Percentiles rank a stretch among this genome's conserved stretches.
These are phyloP conservation scores for Lathronympha strigana DNA, from an alignment of 2,888 invertebrate genomes.

Conservation along the genomic window DNA sequence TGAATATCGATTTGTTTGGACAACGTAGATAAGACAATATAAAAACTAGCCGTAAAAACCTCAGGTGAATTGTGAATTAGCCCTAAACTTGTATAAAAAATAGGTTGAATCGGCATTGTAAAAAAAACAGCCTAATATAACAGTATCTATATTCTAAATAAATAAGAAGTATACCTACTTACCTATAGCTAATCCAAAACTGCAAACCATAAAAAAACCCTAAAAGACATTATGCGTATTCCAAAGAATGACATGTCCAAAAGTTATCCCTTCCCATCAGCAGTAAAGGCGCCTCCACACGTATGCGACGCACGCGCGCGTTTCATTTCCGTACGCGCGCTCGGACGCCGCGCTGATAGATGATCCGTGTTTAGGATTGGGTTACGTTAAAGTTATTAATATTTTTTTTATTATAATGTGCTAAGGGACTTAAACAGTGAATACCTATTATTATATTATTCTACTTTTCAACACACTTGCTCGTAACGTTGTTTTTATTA, in stretches of 20 bases:
- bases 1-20: background rate
- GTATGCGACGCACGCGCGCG: constrained; percentile 31
- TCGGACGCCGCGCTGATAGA: constrained; percentile 58
- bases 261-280: background rate
- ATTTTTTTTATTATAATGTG: background rate
- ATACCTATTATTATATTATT: background rate
- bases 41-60: no score
- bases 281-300: constrained; percentile 17
- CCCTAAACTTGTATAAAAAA: no score
- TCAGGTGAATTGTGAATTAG: no score
- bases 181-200: no score
- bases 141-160: no score
- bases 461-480: no score
- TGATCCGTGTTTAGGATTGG: constrained; percentile 46
- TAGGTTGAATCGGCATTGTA: no score
- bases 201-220: no score
- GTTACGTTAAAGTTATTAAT: background rate
- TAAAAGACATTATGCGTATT: background rate
- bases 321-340: constrained; percentile 45
- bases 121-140: no score
- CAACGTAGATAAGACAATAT: background rate
- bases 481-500: no score
- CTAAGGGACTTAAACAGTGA: background rate
- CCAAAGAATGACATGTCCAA: background rate
- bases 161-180: no score